phyloP scores from a whole-genome alignment of 2,113 vertebrate genomes.

The Cyanocitta stelleri region DNA sequence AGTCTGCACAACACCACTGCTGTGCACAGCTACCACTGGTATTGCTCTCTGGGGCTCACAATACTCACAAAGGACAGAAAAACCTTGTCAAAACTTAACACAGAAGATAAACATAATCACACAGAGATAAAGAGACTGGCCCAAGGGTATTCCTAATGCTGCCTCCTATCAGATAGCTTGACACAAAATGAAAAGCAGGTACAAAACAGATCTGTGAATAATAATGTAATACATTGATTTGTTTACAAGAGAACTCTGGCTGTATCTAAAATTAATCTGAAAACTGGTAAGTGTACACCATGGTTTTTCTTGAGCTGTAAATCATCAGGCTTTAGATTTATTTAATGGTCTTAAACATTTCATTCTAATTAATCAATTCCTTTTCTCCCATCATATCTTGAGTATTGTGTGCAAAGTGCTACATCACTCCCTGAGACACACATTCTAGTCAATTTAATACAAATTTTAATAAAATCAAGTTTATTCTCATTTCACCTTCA shows the following conservation, averaged over 20 bases:
- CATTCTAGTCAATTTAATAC: not conserved
- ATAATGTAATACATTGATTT: slow-evolving; percentile 26
- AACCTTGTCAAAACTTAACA: slow-evolving; percentile 17
- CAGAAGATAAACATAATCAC: slow-evolving; percentile 21
- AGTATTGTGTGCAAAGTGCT: not conserved
- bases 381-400: not conserved
- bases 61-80: not conserved
- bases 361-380: not conserved
- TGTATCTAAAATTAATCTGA: slow-evolving; percentile 12
- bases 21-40: not conserved
- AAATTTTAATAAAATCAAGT: not conserved
- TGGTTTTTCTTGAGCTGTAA: not conserved
- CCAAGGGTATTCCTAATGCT: slow-evolving; percentile 15
- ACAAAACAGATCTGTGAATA: slow-evolving; percentile 26
- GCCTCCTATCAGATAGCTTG: not conserved
- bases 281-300: not conserved
- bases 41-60: not conserved
- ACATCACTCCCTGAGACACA: not conserved
- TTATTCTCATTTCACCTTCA: slow-evolving; percentile 25
- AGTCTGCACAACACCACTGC: not conserved
- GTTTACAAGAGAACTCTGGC: not conserved
- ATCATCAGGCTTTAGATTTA: not conserved
- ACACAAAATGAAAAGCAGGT: slow-evolving; percentile 40
- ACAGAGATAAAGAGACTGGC: not conserved
- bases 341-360: not conserved